Base-by-base conservation (phyloP, 2,113 vertebrate genomes). In the Anolis carolinensis region DNA sequence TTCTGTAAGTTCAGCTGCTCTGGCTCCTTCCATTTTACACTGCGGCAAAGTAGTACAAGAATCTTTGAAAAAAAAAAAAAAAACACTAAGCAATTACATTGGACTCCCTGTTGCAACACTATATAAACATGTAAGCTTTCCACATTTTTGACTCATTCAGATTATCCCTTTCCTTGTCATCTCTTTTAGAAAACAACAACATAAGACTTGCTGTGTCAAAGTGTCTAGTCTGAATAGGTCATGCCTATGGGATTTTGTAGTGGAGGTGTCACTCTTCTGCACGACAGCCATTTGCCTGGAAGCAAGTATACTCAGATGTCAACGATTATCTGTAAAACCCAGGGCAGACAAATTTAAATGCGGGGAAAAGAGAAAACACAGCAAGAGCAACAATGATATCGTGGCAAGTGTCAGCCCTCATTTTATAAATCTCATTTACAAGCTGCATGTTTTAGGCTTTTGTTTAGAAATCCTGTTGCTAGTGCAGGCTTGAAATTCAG, bases 161-260 rank as follows among this genome's bases (percentile, higher is more conserved):
- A 59, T 70, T 68, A 85, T 71, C 32, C 39, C 18, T 79, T 71
- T 71, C 39, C 30, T 71, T 79, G 65, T 71, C 39, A 68, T 39
- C 32, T n/a, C 27, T 23, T 59, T 30, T 84, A 77, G 4, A 59
- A 79, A 84, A 75, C 1, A 32, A 44, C 14, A 59, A 30, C 25
- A 65, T 63, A 34, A 44, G 85, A 87, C 82, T 63, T 1, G 68
- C 13, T 80, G 1, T 74, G 77, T 84, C 83, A 88, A 73, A 34
- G 25, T 79, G 65, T 10, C 7, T 88, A 71, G 2, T 5, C 5
- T 76, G 48, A 77, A 91, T 62, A 62, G 67, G 81, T 39, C 44
- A 82, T 82, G 32, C 44, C 30, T 70, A 55, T 71, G 65, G 65
- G 50, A 80, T 11, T 16, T 55, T 73, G 70, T 59, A 48, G 52